Conservation (phyloP, 1,140 invertebrate genomes). For the Trialeurodes vaporariorum region DNA sequence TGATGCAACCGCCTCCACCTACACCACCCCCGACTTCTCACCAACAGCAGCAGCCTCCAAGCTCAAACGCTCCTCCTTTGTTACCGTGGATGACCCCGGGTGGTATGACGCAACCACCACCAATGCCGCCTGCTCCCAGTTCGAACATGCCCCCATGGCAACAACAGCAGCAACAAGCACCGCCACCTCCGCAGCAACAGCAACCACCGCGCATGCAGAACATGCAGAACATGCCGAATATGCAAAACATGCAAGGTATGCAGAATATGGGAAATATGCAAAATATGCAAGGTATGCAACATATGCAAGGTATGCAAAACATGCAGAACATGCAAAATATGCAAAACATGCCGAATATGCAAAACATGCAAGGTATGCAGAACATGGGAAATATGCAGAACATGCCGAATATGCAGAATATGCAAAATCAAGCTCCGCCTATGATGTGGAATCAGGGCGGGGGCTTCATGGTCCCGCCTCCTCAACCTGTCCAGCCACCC, state of each 20-base stretch:
- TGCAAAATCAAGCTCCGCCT: too few relatives aligned
- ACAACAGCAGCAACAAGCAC: neutral
- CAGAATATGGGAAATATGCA: too few relatives aligned
- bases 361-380: too few relatives aligned
- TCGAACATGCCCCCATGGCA: neutral
- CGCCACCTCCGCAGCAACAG: neutral
- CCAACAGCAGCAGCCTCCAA: constrained; percentile 44
- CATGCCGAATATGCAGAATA: too few relatives aligned
- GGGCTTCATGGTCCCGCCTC: neutral
- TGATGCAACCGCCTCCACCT: constrained; percentile 32
- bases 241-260: too few relatives aligned
- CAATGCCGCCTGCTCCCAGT: constrained; percentile 18
- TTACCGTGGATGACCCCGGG: constrained; percentile 37
- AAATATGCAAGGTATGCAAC: too few relatives aligned
- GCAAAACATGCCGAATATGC: too few relatives aligned
- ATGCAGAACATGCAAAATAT: too few relatives aligned
- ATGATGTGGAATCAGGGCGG: neutral
- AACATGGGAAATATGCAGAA: too few relatives aligned
- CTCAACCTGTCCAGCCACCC: neutral
- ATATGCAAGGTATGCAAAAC: too few relatives aligned
- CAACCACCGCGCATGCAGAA: neutral
- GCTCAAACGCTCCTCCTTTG: constrained; percentile 38
- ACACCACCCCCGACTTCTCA: constrained; percentile 37
- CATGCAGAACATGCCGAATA: too few relatives aligned
- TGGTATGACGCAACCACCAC: constrained; percentile 41